Base-by-base conservation (phyloP, 2,797 vertebrate genomes). In the Luscinia megarhynchos region DNA sequence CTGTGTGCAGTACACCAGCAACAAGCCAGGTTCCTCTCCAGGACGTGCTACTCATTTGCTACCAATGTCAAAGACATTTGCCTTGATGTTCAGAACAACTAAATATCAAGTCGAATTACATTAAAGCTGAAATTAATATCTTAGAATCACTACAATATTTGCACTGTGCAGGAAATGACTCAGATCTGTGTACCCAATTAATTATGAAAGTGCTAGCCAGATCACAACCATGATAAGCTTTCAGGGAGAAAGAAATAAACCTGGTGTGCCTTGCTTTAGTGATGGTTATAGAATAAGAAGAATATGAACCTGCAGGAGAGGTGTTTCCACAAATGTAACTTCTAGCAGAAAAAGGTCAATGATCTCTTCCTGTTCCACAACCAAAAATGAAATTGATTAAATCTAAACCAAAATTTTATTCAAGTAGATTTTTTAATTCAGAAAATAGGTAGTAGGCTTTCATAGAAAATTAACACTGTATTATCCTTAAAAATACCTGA, bases 361-460 rank as follows among this genome's bases (percentile, higher is more conserved):
- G 3, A 0, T 41, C 1, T 48, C 32, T 68, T 93, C 11, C 11
- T 0, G 0, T 61, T 78, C 9, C 21, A 43, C 24, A 64, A 24
- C 2, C 11, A 54, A 78, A 87, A n/a, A 27, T 1, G 7, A 64
- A 64, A 78, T 21, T 29, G 8, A 34, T 8, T 10, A 36, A 51
- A 62, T 63, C 11, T 48, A 57, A 74, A 67, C 0, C 6, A 77
- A 59, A 74, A 88, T 45, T 51, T 63, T 17, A 72, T 59, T 8
- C 17, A 72, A 81, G 13, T 11, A 48, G 2, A 1, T 11, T 4
- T 63, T 80, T 72, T 13, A n/a, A n/a, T 9, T 69, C 10, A 55
- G 36, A 77, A 77, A 83, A 66, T 4, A 23, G 2, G 0, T 30
- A 43, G 51, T 21, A n/a, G 11, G 7, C 2, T 58, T 77, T 51